Percentiles rank a stretch among this genome's conserved stretches.
phyloP scores from a whole-genome alignment of 2,797 vertebrate genomes.

The Rhinophrynus dorsalis region DNA sequence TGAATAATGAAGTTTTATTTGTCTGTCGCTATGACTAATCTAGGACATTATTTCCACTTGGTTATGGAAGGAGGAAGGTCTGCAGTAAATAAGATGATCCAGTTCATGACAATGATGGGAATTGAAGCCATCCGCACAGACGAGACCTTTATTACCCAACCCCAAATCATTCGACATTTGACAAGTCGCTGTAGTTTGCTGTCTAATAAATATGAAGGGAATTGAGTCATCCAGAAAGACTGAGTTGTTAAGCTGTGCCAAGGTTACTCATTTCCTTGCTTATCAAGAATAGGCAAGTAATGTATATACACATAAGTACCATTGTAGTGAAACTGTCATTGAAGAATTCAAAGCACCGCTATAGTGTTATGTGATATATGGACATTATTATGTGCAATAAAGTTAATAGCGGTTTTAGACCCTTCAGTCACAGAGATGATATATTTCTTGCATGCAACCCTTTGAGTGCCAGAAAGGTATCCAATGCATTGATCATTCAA shows the following conservation, averaged over 20 bases:
- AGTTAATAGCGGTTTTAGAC: not conserved
- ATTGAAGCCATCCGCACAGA: not conserved
- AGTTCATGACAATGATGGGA: not conserved
- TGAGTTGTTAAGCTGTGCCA: not conserved
- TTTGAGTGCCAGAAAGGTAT: too few species aligned
- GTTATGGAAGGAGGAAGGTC: too few species aligned
- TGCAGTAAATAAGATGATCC: not conserved
- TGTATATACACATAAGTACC: not conserved
- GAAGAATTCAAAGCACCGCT: not conserved
- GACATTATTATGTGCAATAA: not conserved
- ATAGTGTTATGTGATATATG: slow-evolving; percentile 4
- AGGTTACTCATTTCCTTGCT: not conserved
- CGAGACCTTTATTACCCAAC: not conserved
- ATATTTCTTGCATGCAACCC: too few species aligned
- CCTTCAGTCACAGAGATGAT: too few species aligned
- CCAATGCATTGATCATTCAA: too few species aligned
- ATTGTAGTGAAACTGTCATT: too few species aligned
- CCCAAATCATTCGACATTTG: slow-evolving; percentile 5
- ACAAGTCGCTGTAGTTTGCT: slow-evolving; percentile 9
- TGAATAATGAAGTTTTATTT: too few species aligned
- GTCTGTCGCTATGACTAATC: too few species aligned
- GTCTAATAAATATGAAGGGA: slow-evolving; percentile 15
- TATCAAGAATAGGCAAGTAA: not conserved
- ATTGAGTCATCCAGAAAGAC: not conserved
- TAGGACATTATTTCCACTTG: too few species aligned